phyloP scores from a whole-genome alignment of 2,113 vertebrate species.

The Heliornis fulica region DNA sequence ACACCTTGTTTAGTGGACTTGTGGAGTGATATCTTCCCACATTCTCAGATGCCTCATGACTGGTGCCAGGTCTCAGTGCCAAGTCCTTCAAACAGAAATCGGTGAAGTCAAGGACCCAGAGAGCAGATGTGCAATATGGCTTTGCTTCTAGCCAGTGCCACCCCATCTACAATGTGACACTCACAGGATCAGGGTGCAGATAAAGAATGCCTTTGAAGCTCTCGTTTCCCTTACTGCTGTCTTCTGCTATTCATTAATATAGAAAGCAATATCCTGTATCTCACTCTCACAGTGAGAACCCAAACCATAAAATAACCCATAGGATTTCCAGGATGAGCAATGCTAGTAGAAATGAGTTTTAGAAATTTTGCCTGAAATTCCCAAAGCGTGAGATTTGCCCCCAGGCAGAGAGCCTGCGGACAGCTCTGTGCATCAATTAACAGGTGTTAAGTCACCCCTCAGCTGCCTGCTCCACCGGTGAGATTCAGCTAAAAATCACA shows the following conservation, averaged over 20 bases:
- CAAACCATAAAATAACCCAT: background rate
- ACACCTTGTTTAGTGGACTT: background rate
- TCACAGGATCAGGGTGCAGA: background rate
- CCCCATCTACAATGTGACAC: background rate
- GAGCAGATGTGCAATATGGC: background rate
- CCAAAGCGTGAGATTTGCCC: background rate
- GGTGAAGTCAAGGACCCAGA: background rate
- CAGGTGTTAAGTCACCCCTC: background rate
- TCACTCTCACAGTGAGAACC: background rate
- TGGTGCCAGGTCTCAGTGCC: background rate
- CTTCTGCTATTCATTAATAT: background rate
- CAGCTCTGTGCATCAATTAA: background rate
- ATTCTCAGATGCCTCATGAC: background rate
- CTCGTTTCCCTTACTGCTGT: background rate
- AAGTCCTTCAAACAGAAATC: background rate
- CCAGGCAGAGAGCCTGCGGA: background rate
- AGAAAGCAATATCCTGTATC: background rate
- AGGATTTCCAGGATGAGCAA: background rate
- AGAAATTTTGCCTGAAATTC: background rate
- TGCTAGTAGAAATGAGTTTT: background rate
- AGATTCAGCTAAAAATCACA: background rate
- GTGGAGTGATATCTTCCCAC: background rate
- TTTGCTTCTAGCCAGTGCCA: background rate
- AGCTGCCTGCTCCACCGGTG: background rate
- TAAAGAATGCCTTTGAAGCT: background rate